Conservation (phyloP, 2,888 invertebrate genomes). For the Trichopoda pennipes region DNA sequence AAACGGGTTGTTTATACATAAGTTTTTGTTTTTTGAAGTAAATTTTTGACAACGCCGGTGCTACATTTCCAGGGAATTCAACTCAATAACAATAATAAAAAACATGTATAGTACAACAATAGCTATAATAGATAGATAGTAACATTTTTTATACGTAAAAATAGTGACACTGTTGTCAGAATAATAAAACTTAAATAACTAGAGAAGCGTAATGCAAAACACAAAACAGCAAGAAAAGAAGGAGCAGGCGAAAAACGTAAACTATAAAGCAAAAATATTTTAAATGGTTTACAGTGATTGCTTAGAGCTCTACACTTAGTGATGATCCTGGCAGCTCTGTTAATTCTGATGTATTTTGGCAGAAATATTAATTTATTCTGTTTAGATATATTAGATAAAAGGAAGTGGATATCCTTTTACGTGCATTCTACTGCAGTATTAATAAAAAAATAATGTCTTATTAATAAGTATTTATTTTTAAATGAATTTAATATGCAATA, state of each 20-base stretch:
- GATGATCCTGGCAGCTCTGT: too few species aligned
- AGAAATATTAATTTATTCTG: too few species aligned
- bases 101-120: slow-evolving; percentile 34
- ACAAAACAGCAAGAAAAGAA: not conserved
- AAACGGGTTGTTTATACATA: slow-evolving; percentile 44
- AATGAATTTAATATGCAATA: too few species aligned
- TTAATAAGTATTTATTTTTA: too few species aligned
- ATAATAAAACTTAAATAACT: slow-evolving; percentile 24
- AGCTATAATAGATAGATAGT: slow-evolving; percentile 19
- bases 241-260: not conserved
- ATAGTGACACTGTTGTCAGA: slow-evolving; percentile 52
- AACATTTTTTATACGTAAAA: slow-evolving; percentile 58
- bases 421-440: too few species aligned
- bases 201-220: not conserved
- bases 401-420: too few species aligned
- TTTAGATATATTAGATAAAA: too few species aligned
- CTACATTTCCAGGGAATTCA: slow-evolving; percentile 55
- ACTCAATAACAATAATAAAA: slow-evolving; percentile 27
- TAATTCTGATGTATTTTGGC: too few species aligned
- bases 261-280: not conserved
- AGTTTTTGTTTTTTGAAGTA: not conserved
- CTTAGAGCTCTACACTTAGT: not conserved
- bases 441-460: too few species aligned
- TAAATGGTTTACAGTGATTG: not conserved
- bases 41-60: slow-evolving; percentile 17